Base-by-base conservation (phyloP, 2,113 vertebrate species). In the Psephotus haematonotus region DNA sequence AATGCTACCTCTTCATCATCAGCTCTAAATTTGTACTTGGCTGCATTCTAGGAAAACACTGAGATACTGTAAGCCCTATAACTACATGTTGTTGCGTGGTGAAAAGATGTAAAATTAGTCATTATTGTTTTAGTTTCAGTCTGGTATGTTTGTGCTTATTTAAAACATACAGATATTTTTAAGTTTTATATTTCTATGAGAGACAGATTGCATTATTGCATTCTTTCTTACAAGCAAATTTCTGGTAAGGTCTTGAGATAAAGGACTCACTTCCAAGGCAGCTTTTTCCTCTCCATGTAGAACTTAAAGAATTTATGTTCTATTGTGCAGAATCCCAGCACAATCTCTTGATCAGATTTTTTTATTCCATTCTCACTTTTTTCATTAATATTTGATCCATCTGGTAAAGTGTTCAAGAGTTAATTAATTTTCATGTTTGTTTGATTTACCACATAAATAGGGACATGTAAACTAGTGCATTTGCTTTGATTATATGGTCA, bases 401-500 rank as follows among this genome's bases (percentile, higher is more conserved):
- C 29, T 91, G n/a, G 31, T 92, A 44, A 41, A 78, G 4, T 71
- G 24, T 84, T 96, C 17, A 86, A 63, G 60, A 88, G 55, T 86
- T 90, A 91, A 92, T 90, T 60, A 41, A 67, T 77, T 81, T 83
- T 86, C 11, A 10, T 75, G 47, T 6, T 90, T 74, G 43, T 93
- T 88, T 90, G 53, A 68, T 77, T 86, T 90, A 50, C 43, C 14
- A 47, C 76, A 55, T 94, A 81, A 83, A 44, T 60, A 75, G 35
- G 24, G 64, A 76, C 44, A 37, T 80, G 59, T 83, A 47, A 90
- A 67, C 63, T 77, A 33, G 20, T 59, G 43, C 6, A 44, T 74
- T 71, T 77, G 35, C 53, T 83, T 92, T 69, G 78, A 79, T 82
- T 81, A 23, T 78, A 72, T 81, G 50, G 53, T 86, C 76, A 55